Evolutionary conservation across 2,797 vertebrate genomes (phyloP).

Genomic region (Emydoidea blandingii): DNA sequence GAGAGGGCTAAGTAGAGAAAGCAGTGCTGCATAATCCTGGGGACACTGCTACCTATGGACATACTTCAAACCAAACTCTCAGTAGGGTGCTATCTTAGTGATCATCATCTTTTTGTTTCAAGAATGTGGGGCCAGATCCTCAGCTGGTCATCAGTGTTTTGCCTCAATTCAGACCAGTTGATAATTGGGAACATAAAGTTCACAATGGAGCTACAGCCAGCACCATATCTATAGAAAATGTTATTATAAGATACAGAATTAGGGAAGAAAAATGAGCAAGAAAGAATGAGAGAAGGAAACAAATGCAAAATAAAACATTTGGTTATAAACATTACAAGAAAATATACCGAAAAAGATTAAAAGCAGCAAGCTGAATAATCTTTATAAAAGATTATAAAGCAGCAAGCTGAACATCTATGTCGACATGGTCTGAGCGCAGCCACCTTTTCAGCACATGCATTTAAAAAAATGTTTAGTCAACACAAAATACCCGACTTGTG

Average conservation of each 20-base stretch:
- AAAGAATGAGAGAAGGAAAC: not conserved
- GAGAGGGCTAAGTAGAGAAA: not conserved
- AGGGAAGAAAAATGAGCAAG: not conserved
- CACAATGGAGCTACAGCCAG: not conserved
- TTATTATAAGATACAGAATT: not conserved
- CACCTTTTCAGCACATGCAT: not conserved
- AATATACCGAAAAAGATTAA: not conserved
- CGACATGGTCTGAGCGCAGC: not conserved
- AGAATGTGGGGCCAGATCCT: not conserved
- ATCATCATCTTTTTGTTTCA: not conserved
- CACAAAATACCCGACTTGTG: constrained; percentile 10
- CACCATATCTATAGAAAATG: not conserved
- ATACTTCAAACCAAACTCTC: not conserved
- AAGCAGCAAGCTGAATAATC: not conserved
- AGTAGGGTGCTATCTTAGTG: not conserved
- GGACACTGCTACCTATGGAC: not conserved
- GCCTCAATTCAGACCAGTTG: not conserved
- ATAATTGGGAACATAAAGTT: not conserved
- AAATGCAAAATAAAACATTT: not conserved
- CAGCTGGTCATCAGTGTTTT: not conserved
- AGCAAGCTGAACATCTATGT: not conserved
- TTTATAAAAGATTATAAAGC: not conserved
- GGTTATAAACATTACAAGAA: not conserved
- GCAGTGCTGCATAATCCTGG: not conserved
- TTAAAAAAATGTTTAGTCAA: constrained; percentile 53